Base-by-base conservation (phyloP, 2,113 vertebrate genomes). In the Heloderma charlesbogerti region DNA sequence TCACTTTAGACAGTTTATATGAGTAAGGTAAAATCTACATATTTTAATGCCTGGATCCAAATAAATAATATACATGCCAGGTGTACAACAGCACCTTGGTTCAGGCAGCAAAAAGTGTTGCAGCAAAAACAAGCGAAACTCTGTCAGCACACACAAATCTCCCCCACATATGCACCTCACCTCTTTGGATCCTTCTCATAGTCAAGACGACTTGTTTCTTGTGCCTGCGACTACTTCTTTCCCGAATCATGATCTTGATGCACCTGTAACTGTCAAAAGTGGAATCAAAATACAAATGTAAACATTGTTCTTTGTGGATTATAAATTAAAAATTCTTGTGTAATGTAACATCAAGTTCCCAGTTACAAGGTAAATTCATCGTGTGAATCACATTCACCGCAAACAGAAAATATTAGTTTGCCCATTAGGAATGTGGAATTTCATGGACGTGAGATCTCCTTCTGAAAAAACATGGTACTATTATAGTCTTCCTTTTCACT, bases 251-350 rank as follows among this genome's bases (percentile, higher is more conserved):
- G 51, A 83, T 90, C 57, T 66, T 43, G 3, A 3, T 85, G 15
- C 12, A n/a, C 37, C 16, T 40, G 15, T 7, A 27, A 77, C 22
- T 85, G 74, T 83, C 80, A 94, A 40, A 90, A 92, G 74, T 88
- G 9, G 57, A 69, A 80, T 69, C 5, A 82, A 80, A 40, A n/a
- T 74, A n/a, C 22, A 74, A 16, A 25, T 27, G 4, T 69, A 69
- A 45, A 12, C 13, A 27, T 74, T 25, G 18, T 22, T n/a, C n/a
- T n/a, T n/a, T n/a, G n/a, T n/a, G n/a, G n/a, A n/a, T n/a, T n/a
- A n/a, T n/a, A n/a, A n/a, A n/a, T n/a, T n/a, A n/a, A n/a, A n/a
- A n/a, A n/a, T n/a, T n/a, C n/a, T n/a, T n/a, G n/a, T n/a, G n/a
- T n/a, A n/a, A n/a, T n/a, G n/a, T n/a, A n/a, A n/a, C n/a, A n/a